Conservation (phyloP, 2,797 vertebrate species). For the Cryptoprocta ferox region DNA sequence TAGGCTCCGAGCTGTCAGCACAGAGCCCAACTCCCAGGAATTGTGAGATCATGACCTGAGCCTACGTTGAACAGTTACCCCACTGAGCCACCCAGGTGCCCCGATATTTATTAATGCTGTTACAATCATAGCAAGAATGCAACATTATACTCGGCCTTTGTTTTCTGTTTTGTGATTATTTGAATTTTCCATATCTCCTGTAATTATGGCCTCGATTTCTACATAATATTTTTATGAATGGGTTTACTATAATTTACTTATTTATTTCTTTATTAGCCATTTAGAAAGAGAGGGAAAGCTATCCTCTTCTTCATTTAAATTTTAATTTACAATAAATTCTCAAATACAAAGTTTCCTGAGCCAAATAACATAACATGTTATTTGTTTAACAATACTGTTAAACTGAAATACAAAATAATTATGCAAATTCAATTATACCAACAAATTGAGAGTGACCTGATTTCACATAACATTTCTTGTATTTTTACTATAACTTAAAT, state of each 20-base stretch:
- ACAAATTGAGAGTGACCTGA: background rate
- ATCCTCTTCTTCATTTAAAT: conserved; percentile 40
- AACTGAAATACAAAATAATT: conserved; percentile 53
- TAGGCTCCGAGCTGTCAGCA: no score
- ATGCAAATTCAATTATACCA: background rate
- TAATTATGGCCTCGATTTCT: conserved; percentile 30
- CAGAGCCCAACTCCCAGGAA: no score
- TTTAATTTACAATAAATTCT: conserved; percentile 50
- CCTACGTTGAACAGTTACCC: no score
- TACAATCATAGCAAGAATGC: background rate
- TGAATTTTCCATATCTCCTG: background rate
- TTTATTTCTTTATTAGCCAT: background rate
- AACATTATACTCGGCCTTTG: background rate
- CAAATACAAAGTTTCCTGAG: conserved; percentile 55
- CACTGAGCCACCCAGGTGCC: no score
- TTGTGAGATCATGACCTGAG: no score
- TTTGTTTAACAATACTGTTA: background rate
- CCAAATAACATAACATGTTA: background rate
- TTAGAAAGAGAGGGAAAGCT: background rate
- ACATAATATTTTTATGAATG: conserved; percentile 32
- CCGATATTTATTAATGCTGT: background rate
- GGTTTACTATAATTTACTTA: background rate
- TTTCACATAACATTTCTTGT: conserved; percentile 17
- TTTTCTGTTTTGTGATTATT: conserved; percentile 8
- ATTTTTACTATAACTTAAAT: conserved; percentile 6